A percentile compares a stretch with the other conserved stretches of the same genome.
phyloP scores from a whole-genome alignment of 1,140 invertebrate genomes.

The Diachasma alloeum region DNA sequence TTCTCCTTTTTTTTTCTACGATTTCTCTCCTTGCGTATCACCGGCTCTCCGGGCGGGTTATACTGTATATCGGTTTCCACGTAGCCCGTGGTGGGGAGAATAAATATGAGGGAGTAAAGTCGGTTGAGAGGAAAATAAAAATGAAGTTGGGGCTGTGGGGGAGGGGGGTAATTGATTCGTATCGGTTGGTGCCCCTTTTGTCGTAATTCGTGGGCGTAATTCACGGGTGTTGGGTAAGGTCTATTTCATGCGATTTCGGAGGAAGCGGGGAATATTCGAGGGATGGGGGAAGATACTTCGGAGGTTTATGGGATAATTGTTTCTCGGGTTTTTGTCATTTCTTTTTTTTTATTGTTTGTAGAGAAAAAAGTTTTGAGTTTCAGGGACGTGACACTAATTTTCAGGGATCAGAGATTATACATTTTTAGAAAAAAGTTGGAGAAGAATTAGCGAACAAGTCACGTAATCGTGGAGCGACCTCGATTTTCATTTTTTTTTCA shows the following conservation, averaged over 20 bases:
- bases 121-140: slow-evolving; percentile 2
- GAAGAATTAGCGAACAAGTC: too few relatives aligned
- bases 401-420: too few relatives aligned
- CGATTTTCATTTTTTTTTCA: too few relatives aligned
- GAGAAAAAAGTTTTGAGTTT: too few relatives aligned
- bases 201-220: not conserved
- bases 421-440: too few relatives aligned
- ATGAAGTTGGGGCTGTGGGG: not conserved
- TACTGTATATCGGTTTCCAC: slow-evolving; percentile 28
- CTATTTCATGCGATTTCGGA: not conserved
- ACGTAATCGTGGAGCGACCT: too few relatives aligned
- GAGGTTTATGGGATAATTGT: too few relatives aligned
- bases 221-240: not conserved
- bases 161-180: not conserved
- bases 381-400: too few relatives aligned
- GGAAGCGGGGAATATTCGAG: not conserved
- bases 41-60: slow-evolving; percentile 7
- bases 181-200: not conserved
- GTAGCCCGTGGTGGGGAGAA: slow-evolving; percentile 15
- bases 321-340: too few relatives aligned
- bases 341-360: too few relatives aligned
- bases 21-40: slow-evolving; percentile 21
- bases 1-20: slow-evolving; percentile 7
- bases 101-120: not conserved
- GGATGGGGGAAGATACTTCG: too few relatives aligned